Conservation (phyloP, 1,140 invertebrate species). For the Phymorhynchus buccinoides region DNA sequence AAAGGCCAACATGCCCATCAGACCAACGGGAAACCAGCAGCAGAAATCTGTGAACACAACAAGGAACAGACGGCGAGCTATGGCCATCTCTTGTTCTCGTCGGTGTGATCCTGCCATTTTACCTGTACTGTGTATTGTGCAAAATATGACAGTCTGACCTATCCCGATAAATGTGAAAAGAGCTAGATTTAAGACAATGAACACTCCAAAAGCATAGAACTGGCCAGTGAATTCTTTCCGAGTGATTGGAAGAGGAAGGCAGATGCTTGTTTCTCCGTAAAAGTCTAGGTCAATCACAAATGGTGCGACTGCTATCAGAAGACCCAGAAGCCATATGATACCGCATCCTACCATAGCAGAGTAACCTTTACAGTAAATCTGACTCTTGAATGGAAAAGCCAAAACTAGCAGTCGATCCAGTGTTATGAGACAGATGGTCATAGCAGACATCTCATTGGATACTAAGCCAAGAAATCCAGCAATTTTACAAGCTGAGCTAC, state of each 20-base stretch:
- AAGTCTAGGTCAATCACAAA: conserved; percentile 32
- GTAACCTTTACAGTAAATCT: conserved; percentile 30
- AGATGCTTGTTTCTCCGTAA: conserved; percentile 50
- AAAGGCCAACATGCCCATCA: conserved; percentile 42
- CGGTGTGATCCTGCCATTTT: neutral
- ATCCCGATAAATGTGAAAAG: conserved; percentile 29
- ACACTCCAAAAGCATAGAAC: neutral
- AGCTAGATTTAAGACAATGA: neutral
- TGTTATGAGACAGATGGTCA: too few species aligned
- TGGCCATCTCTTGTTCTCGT: conserved; percentile 34
- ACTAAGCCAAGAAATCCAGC: too few species aligned
- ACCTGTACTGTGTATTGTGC: neutral
- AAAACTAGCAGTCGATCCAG: too few species aligned
- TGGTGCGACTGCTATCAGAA: conserved; percentile 37
- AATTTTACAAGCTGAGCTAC: too few species aligned
- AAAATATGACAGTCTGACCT: conserved; percentile 50
- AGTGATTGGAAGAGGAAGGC: conserved; percentile 19
- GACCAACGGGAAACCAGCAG: conserved; percentile 34
- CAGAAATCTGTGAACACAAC: conserved; percentile 44
- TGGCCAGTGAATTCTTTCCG: neutral
- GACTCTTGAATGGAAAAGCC: conserved; percentile 50
- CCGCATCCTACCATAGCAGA: conserved; percentile 22
- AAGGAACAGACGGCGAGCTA: conserved; percentile 45
- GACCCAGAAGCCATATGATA: conserved; percentile 33
- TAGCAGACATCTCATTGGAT: too few species aligned